phyloP scores from a whole-genome alignment of 2,797 vertebrate species.

The Denticeps clupeoides region DNA sequence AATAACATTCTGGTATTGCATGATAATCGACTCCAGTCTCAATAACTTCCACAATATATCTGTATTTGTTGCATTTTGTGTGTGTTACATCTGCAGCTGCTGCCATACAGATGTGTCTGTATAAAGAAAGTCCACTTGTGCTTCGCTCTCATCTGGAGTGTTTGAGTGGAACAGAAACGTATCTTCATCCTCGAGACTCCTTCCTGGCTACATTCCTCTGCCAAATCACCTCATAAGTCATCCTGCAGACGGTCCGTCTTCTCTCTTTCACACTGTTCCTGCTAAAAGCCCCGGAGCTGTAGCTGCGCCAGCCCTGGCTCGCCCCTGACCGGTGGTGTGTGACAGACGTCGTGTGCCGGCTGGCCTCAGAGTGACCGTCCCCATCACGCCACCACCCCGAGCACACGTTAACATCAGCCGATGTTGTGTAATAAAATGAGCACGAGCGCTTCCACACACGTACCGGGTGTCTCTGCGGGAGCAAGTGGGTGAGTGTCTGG shows the following conservation, averaged over 20 bases:
- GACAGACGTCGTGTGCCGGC: neutral
- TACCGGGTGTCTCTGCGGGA: neutral
- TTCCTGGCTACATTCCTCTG: neutral
- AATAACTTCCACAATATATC: too few relatives aligned
- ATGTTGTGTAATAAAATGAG: neutral
- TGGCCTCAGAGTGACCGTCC: neutral
- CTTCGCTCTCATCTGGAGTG: too few relatives aligned
- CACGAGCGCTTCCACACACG: too few relatives aligned
- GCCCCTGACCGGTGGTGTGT: neutral
- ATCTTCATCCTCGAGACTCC: neutral
- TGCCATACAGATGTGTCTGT: too few relatives aligned
- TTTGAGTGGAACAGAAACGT: too few relatives aligned
- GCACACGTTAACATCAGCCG: neutral
- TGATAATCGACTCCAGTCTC: too few relatives aligned
- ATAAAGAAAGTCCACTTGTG: too few relatives aligned
- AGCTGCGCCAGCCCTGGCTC: neutral
- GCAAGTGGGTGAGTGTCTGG: slow-evolving; percentile 24
- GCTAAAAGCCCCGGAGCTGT: neutral
- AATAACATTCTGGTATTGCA: too few relatives aligned
- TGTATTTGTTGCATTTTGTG: too few relatives aligned
- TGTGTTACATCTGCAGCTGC: too few relatives aligned
- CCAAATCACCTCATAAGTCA: neutral
- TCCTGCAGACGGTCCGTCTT: neutral
- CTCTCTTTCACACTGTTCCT: neutral
- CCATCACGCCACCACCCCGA: neutral